Percentiles rank a stretch among this genome's conserved stretches.
Evolutionary conservation across 1,140 invertebrate genomes (phyloP).

Genomic region (Lepidurus arcticus): DNA sequence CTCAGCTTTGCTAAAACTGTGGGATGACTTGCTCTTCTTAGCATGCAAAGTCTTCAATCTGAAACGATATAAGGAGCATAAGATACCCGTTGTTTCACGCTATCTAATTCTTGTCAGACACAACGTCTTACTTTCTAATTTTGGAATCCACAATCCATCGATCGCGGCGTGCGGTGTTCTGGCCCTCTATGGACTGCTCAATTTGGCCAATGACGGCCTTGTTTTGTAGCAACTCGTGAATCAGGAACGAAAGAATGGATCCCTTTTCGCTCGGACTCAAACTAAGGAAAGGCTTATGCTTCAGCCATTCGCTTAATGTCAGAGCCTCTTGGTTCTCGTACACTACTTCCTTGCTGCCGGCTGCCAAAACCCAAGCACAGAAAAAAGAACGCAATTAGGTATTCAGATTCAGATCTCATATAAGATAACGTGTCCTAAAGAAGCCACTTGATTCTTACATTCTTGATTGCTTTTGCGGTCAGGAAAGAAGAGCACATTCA

Average conservation of each 20-base stretch:
- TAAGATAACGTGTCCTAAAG: not conserved
- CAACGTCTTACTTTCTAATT: constrained; percentile 67
- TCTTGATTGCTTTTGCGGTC: too few species aligned
- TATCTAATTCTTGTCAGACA: too few species aligned
- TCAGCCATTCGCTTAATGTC: constrained; percentile 61
- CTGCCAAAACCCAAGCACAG: not conserved
- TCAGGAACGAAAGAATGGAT: constrained; percentile 79
- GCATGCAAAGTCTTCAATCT: constrained; percentile 66
- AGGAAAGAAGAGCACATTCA: too few species aligned
- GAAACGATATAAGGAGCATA: constrained; percentile 33
- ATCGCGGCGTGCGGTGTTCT: constrained; percentile 68
- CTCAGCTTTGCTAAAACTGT: constrained; percentile 25
- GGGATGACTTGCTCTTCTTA: constrained; percentile 50
- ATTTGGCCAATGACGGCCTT: constrained; percentile 77
- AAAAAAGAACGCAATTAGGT: not conserved
- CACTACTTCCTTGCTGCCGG: constrained; percentile 33
- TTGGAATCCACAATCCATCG: constrained; percentile 78
- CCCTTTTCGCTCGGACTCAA: constrained; percentile 80
- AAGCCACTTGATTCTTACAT: not conserved
- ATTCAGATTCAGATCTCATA: not conserved
- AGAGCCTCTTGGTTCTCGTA: constrained; percentile 45
- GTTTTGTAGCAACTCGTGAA: constrained; percentile 88
- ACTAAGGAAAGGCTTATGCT: constrained; percentile 70
- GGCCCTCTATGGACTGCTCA: constrained; percentile 66
- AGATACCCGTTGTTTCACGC: constrained; percentile 24